Percentiles rank a stretch among this genome's conserved stretches.
phyloP scores from a whole-genome alignment of 64 coral and sea anemone species.

The Anthopleura sola region DNA sequence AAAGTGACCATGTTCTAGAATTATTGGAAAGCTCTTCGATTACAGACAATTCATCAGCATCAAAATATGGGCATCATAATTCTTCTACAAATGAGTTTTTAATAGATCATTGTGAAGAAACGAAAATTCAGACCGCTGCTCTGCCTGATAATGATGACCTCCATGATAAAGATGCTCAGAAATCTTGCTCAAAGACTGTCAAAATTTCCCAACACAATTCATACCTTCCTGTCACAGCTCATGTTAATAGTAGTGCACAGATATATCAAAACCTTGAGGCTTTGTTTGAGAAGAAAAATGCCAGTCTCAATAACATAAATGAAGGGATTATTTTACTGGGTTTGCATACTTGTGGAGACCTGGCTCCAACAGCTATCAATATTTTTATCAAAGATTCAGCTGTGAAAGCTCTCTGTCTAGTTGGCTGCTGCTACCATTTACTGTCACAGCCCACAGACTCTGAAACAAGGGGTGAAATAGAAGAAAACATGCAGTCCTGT shows the following conservation, averaged over 20 bases:
- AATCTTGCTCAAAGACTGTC: background rate
- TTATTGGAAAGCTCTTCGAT: background rate
- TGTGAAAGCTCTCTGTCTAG: slow-evolving; percentile 68
- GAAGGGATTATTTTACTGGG: slow-evolving; percentile 55
- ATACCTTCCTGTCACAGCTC: slow-evolving; percentile 35
- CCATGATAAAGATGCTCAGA: background rate
- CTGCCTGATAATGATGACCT: background rate
- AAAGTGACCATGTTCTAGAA: background rate
- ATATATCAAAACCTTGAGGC: background rate
- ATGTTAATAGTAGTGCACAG: slow-evolving; percentile 14
- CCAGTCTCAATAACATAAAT: background rate
- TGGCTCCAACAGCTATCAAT: slow-evolving; percentile 63
- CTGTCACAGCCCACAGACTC: slow-evolving; percentile 21
- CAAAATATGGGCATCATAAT: background rate
- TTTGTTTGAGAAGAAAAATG: background rate
- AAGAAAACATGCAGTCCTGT: background rate
- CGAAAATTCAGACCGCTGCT: background rate
- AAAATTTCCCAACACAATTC: background rate
- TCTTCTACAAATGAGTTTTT: background rate
- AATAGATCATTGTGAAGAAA: background rate
- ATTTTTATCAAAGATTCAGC: slow-evolving; percentile 57
- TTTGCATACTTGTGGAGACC: slow-evolving; percentile 77
- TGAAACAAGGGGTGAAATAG: background rate
- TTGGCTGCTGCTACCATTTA: slow-evolving; percentile 92
- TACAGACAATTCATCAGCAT: background rate